Percentiles rank a stretch among this genome's conserved stretches.
Evolutionary conservation across 1,140 invertebrate genomes (phyloP).

Genomic region (Notospermus geniculatus): DNA sequence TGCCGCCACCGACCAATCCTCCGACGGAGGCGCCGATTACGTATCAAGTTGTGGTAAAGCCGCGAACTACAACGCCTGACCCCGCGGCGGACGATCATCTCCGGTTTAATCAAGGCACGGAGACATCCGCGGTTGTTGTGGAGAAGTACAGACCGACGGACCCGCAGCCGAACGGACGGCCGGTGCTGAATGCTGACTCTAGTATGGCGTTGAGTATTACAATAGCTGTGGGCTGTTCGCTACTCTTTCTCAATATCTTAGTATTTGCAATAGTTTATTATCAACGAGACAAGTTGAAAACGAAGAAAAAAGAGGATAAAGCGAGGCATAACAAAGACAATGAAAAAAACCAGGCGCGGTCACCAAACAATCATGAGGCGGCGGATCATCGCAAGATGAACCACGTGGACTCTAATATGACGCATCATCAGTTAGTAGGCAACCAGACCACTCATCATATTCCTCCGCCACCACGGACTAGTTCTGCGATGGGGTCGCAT

Average conservation of each 20-base stretch:
- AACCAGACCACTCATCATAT: not conserved
- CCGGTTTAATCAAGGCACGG: not conserved
- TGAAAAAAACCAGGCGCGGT: not conserved
- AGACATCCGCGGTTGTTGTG: not conserved
- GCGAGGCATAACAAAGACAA: not conserved
- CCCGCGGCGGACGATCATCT: not conserved
- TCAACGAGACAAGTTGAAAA: conserved; percentile 73
- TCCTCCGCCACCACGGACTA: not conserved
- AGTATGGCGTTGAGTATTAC: conserved; percentile 61
- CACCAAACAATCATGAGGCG: conserved; percentile 2
- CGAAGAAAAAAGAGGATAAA: conserved; percentile 18
- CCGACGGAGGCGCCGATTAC: conserved; percentile 20
- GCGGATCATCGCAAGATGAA: conserved; percentile 8
- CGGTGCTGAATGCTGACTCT: not conserved
- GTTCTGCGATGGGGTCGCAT: no score
- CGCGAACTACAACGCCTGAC: not conserved
- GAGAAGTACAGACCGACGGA: no score
- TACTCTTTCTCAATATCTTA: conserved; percentile 85
- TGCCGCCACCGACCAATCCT: conserved; percentile 49
- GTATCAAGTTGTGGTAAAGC: not conserved
- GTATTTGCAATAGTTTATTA: conserved; percentile 94
- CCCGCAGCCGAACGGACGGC: not conserved
- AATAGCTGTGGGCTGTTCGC: conserved; percentile 88
- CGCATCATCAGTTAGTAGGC: not conserved
- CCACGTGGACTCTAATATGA: not conserved